These are phyloP conservation scores for Periophthalmus modestus DNA, from an alignment of 2,113 vertebrate species.

Conservation along the genomic window DNA sequence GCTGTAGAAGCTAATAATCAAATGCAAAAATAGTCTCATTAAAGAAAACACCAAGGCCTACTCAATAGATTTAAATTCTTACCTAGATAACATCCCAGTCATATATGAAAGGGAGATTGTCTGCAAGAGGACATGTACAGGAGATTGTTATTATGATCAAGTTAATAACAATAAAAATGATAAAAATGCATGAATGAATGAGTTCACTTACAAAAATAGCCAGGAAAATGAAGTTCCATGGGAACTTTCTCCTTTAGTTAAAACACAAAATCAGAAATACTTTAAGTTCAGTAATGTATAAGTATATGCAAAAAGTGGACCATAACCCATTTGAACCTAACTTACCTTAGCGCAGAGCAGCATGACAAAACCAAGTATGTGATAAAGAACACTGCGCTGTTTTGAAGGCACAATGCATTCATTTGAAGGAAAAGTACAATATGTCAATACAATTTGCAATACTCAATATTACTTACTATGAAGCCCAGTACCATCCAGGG, in stretches of 20 bases:
- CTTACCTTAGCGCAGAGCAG: constrained; percentile 87
- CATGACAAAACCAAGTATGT: constrained; percentile 92
- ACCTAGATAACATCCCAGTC: constrained; percentile 94
- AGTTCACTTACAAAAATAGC: constrained; percentile 86
- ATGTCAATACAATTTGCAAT: not conserved
- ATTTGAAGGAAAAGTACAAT: not conserved
- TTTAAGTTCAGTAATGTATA: not conserved
- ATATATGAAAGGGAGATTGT: constrained; percentile 94
- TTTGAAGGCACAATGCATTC: not conserved
- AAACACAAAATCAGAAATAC: not conserved
- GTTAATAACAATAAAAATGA: not conserved
- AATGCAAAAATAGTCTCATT: constrained; percentile 8
- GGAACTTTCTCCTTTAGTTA: constrained; percentile 84
- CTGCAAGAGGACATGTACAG: constrained; percentile 58
- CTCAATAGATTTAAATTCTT: constrained; percentile 19
- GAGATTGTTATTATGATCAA: not conserved
- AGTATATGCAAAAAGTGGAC: not conserved
- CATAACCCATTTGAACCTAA: not conserved
- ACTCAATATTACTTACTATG: constrained; percentile 84
- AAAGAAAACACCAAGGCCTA: not conserved
- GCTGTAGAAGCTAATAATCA: constrained; percentile 84
- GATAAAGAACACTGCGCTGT: constrained; percentile 88
- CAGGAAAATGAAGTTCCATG: constrained; percentile 93
- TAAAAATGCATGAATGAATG: not conserved
- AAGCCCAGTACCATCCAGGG: constrained; percentile 94